Base-by-base conservation (phyloP, 1,140 invertebrate genomes). In the Matsumurasca onukii region DNA sequence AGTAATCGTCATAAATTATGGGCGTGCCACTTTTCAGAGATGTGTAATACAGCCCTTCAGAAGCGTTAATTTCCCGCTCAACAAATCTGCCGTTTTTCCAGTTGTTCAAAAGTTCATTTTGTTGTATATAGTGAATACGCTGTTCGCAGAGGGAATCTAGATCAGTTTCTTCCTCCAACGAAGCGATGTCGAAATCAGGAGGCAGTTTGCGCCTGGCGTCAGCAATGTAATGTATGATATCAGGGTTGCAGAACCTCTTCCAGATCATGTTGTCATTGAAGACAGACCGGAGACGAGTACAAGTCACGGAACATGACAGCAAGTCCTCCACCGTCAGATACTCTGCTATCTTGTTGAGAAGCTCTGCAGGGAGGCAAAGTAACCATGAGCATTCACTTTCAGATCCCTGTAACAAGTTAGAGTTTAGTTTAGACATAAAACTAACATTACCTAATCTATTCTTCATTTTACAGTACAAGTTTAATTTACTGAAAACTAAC, bases 81-180 rank as follows among this genome's bases (percentile, higher is more conserved):
- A 59, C 55, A 59, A 59, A 59, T 27, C 25, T 59, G 25, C 55
- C 55, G 30, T 29, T 59, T 24, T 59, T 59, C 55, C 55, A 59
- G 55, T 59, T 59, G 30, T 25, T 27, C 30, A 59, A 29, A 9
- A 59, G 25, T n/a, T 59, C 24, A 27, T 59, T 59, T 59, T 59
- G 55, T 5, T 59, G 22, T 12, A 59, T 59, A 29, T 59, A 59
- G 25, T 29, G 13, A 12, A 27, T 29, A 22, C 55, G 22, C n/a
- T 59, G 13, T 15, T 29, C n/a, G 24, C 55, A 59, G 3, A 59
- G 3, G 25, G 55, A 27, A 27, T 29, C 55, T 27, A 59, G n/a
- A 27, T 59, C n/a, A n/a, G n/a, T n/a, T n/a, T n/a, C n/a, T n/a
- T n/a, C n/a, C n/a, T n/a, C n/a, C n/a, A n/a, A n/a, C n/a, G n/a